Conservation (phyloP, 2,888 invertebrate genomes). For the Leptinotarsa tumamoca region DNA sequence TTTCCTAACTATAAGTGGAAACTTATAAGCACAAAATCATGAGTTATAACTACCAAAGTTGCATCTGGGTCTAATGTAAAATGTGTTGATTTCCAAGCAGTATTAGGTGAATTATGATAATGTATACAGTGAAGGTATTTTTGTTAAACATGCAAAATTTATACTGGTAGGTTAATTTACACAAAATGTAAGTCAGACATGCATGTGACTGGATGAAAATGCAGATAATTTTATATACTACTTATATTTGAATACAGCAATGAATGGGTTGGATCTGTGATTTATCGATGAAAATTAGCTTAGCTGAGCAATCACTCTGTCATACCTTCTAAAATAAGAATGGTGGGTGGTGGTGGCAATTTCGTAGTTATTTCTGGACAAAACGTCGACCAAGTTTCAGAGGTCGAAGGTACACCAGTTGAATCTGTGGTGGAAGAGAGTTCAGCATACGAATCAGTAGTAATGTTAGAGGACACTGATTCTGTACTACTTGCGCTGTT, state of each 20-base stretch:
- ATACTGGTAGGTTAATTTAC: background rate
- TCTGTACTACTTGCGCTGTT: constrained; percentile 41
- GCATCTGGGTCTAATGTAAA: too few relatives aligned
- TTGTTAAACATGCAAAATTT: background rate
- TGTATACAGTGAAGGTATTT: background rate
- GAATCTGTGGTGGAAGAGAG: constrained; percentile 17
- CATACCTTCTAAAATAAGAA: constrained; percentile 87
- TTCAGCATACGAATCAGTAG: constrained; percentile 17
- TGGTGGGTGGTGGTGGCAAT: constrained; percentile 76
- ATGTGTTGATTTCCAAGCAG: background rate
- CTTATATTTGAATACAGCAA: background rate
- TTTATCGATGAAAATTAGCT: constrained; percentile 32
- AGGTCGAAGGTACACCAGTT: constrained; percentile 26
- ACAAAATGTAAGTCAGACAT: background rate
- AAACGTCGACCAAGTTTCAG: constrained; percentile 37
- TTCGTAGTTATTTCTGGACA: constrained; percentile 67
- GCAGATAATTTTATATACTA: background rate
- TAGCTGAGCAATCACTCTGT: constrained; percentile 45
- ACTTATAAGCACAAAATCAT: too few relatives aligned
- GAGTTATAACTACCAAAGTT: too few relatives aligned
- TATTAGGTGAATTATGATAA: background rate
- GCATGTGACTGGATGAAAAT: background rate
- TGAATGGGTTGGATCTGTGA: constrained; percentile 34
- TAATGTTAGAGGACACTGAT: constrained; percentile 15
- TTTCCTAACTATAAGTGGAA: too few relatives aligned